Base-by-base conservation (phyloP, 2,888 invertebrate species). In the Actias luna region DNA sequence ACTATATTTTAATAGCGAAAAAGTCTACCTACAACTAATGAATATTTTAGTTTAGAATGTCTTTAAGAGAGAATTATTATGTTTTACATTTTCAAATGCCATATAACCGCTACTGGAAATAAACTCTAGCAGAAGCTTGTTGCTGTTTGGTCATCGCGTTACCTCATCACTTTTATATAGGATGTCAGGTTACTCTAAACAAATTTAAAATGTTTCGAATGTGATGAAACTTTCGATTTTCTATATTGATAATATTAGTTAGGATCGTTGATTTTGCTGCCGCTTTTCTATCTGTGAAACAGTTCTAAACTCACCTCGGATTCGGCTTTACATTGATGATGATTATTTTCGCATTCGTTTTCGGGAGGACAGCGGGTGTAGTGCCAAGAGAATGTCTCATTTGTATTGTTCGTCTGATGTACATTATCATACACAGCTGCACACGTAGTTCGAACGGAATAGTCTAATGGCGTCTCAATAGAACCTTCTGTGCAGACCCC, bases 401-500 rank as follows among this genome's bases (percentile, higher is more conserved):
- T 93, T 4, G 89, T 87, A 36, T 81, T 84, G 59, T 87, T 87
- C 1, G 71, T 70, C 55, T 84, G 83, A 42, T 82, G 80, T 12
- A 76, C 82, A 63, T 69, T 76, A 3, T 87, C 80, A 68, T 94
- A 94, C 5, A 94, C 93, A 0, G 93, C 91, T 60, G 93, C 93
- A 72, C 94, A 94, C 0, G 93, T 93, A 0, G 94, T 93, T 1
- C 93, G 89, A 0, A 93, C 88, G 0, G 94, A 93, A 75, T 94
- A 93, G 67, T 94, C 94, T 0, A 90, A 80, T 0, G 96, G 96
- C 63, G 95, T 94, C 76, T 96, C 96, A 60, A 96, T 94, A 0
- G 96, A 97, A 0, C 98, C 98, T 81, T 96, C 96, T 0, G 97
- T 96, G 75, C 98, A 98, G 5, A 97, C 94, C n/a, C 98, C 98